These are phyloP conservation scores for Nephrocerus scutellatus DNA, from an alignment of 2,888 invertebrate species.

Conservation along the genomic window DNA sequence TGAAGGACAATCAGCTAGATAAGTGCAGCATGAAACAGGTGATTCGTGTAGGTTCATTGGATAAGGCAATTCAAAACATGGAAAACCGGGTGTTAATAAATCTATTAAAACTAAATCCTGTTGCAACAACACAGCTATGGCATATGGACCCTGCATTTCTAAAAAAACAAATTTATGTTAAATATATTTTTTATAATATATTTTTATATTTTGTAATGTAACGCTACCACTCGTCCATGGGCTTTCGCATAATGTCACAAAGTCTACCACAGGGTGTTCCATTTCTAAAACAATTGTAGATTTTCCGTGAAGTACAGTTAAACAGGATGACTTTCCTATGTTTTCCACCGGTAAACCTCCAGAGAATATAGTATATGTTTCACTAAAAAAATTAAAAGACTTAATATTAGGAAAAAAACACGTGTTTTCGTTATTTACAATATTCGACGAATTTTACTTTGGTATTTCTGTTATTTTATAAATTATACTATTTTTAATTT, in stretches of 20 bases:
- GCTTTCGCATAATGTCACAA: conserved; percentile 90
- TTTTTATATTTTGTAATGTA: background rate
- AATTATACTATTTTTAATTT: no score
- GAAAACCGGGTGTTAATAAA: conserved; percentile 89
- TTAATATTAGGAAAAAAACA: background rate
- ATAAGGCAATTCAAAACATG: conserved; percentile 98
- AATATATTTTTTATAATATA: background rate
- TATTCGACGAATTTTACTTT: background rate
- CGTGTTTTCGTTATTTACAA: background rate
- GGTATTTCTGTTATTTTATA: no score
- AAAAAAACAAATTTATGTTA: conserved; percentile 36
- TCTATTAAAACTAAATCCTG: conserved; percentile 98
- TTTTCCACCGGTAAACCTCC: conserved; percentile 91
- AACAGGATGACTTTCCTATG: conserved; percentile 82
- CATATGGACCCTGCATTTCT: conserved; percentile 97
- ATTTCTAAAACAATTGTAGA: conserved; percentile 96
- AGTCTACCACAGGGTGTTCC: conserved; percentile 97
- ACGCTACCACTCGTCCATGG: conserved; percentile 90
- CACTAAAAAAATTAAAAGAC: conserved; percentile 53
- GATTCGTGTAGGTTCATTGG: conserved; percentile 99
- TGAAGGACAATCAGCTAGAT: conserved; percentile 95
- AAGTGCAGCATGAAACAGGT: conserved; percentile 93
- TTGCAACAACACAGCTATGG: conserved; percentile 93
- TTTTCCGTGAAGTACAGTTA: conserved; percentile 94
- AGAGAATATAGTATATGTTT: conserved; percentile 93